A percentile compares a stretch with the other conserved stretches of the same genome.
Conservation (phyloP, 2,797 vertebrate genomes). For the Oreonectes daqikongensis region DNA sequence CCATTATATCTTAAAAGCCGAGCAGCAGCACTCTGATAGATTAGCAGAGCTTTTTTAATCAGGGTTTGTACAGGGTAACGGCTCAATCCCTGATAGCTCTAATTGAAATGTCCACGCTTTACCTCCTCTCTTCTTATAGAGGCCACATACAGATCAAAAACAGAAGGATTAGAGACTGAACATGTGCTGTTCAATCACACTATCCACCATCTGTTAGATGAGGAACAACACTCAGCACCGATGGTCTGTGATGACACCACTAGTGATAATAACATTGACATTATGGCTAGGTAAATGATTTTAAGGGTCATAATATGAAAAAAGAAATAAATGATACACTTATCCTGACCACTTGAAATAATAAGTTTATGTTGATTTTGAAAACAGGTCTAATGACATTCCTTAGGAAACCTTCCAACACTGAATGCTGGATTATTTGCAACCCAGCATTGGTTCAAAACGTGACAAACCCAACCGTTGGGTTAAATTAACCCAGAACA, state of each 20-base stretch:
- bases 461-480: too few species aligned
- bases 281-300: neutral
- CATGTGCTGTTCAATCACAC: slow-evolving; percentile 65
- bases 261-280: neutral
- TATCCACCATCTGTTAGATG: slow-evolving; percentile 68
- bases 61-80: slow-evolving; percentile 57
- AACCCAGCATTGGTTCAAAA: too few species aligned
- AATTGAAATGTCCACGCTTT: slow-evolving; percentile 73
- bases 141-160: slow-evolving; percentile 66
- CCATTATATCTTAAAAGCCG: slow-evolving; percentile 44
- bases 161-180: slow-evolving; percentile 64
- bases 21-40: slow-evolving; percentile 52
- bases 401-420: too few species aligned
- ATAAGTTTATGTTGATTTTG: too few species aligned
- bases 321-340: too few species aligned
- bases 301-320: neutral
- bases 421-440: too few species aligned
- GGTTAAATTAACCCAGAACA: too few species aligned
- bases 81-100: slow-evolving; percentile 65
- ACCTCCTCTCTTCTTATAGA: slow-evolving; percentile 35
- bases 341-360: too few species aligned
- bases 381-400: too few species aligned
- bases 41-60: slow-evolving; percentile 56
- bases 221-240: slow-evolving; percentile 40
- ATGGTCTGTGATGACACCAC: slow-evolving; percentile 44